Conservation (phyloP, 2,113 vertebrate genomes). For the Crotalus viridis region DNA sequence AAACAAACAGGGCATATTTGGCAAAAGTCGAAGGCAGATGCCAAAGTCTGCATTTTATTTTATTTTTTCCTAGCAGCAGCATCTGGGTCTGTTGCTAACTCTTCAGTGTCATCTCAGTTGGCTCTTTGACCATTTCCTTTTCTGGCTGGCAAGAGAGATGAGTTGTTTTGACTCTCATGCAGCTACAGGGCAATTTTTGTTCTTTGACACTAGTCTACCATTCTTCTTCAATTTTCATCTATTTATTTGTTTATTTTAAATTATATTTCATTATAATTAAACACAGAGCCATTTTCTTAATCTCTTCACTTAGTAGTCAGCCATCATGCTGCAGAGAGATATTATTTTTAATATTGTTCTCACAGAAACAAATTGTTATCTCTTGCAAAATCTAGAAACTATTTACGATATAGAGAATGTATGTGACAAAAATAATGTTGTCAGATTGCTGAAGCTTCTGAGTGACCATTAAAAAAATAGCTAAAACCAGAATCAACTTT, state of each 20-base stretch:
- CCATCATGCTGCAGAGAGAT: background rate
- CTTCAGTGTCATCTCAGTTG: constrained; percentile 66
- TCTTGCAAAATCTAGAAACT: background rate
- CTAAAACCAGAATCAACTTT: background rate
- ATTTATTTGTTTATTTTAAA: background rate
- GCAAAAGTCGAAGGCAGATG: constrained; percentile 73
- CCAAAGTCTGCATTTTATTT: constrained; percentile 59
- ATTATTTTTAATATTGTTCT: background rate
- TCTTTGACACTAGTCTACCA: background rate
- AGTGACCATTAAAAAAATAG: background rate
- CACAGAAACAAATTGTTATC: background rate
- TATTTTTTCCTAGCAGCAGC: constrained; percentile 58
- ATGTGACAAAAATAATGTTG: background rate
- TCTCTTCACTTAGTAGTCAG: background rate
- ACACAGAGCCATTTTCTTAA: background rate
- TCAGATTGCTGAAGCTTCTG: background rate
- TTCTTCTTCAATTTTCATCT: constrained; percentile 14
- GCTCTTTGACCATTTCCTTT: constrained; percentile 39
- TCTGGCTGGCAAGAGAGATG: constrained; percentile 54
- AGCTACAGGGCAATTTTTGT: constrained; percentile 50
- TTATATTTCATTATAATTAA: constrained; percentile 18
- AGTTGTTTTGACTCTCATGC: constrained; percentile 48
- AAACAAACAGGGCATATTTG: constrained; percentile 74
- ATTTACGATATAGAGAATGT: background rate
- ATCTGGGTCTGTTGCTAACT: constrained; percentile 44